Percentiles rank a stretch among this genome's conserved stretches.
These are phyloP conservation scores for Selene dorsalis DNA, from an alignment of 2,797 vertebrate species.

Conservation along the genomic window DNA sequence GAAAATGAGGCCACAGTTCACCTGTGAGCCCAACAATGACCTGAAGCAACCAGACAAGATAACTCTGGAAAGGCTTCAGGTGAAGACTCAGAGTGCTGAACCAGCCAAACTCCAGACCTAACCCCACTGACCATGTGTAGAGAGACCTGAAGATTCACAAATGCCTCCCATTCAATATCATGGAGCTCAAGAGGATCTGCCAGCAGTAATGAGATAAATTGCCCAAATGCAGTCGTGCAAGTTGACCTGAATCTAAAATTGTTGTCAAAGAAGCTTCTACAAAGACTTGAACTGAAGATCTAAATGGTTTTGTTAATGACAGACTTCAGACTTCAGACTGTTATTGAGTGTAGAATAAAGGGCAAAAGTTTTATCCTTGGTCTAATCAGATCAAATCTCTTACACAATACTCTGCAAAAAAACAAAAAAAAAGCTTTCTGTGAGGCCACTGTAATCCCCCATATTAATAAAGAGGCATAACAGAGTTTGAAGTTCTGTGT, in stretches of 20 bases:
- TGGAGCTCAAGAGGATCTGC: neutral
- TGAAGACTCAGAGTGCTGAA: too few species aligned
- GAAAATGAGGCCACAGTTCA: too few species aligned
- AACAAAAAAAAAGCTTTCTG: neutral
- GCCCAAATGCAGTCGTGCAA: neutral
- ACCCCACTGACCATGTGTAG: neutral
- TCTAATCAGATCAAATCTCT: neutral
- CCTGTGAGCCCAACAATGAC: neutral
- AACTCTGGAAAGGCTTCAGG: too few species aligned
- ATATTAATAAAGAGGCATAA: neutral
- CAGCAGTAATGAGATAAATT: neutral
- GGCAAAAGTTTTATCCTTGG: too few species aligned
- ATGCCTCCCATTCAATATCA: neutral
- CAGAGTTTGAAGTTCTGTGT: slow-evolving; percentile 14
- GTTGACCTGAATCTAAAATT: neutral
- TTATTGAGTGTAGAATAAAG: too few species aligned
- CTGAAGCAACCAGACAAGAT: too few species aligned
- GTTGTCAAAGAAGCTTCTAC: neutral
- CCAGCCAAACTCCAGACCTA: too few species aligned
- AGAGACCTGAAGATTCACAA: neutral
- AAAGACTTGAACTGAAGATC: neutral
- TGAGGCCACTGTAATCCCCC: neutral
- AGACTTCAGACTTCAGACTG: neutral
- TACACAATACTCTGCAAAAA: neutral
- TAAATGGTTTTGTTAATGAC: neutral